Evolutionary conservation across 2,113 vertebrate species (phyloP), one percentile per base, ranked within the genome.

Genomic region (Grallaria varia): DNA sequence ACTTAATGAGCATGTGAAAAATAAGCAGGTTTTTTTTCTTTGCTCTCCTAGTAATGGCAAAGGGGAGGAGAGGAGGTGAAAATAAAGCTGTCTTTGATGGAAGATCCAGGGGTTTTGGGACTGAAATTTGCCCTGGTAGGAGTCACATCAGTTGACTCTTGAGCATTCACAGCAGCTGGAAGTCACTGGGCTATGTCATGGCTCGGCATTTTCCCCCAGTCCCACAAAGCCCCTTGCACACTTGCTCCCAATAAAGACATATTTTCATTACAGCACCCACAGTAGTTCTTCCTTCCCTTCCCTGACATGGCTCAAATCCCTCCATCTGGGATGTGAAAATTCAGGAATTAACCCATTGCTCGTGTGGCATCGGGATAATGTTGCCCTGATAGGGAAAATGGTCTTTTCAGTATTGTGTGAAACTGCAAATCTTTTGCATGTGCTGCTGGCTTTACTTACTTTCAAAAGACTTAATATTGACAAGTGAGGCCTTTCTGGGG

Each of bases 1-100:
- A 82, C 69, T 93, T 94, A 96, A 95, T 0, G 4, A 94, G 56
- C 49, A 50, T 72, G 49, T 78, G 39, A 95, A 94, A 95, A 94
- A 84, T 3, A 64, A 52, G n/a, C 10, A 0, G 22, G 22, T 44
- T 56, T 84, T 73, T 58, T 68, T 59, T 24, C 25, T 73, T 50
- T 69, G 23, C 59, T 86, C 18, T 92, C 30, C 49, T 92, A 58
- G 56, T 72, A 53, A 64, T 6, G 6, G 58, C 12, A 82, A 13
- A 82, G 31, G 39, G 59, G 62, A 68, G 24, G 25, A 77, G 28
- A 42, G 33, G 62, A 66, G 35, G 44, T 84, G 64, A 77, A 88
- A 89, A 53, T 67, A 53, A 56, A 8, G 21, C 66, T 66, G 47
- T 37, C 18, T 80, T 80, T 92, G 64, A 9, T 52, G 93, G 68